Conservation (phyloP, 2,888 invertebrate species). For the Drosophila lacicola region DNA sequence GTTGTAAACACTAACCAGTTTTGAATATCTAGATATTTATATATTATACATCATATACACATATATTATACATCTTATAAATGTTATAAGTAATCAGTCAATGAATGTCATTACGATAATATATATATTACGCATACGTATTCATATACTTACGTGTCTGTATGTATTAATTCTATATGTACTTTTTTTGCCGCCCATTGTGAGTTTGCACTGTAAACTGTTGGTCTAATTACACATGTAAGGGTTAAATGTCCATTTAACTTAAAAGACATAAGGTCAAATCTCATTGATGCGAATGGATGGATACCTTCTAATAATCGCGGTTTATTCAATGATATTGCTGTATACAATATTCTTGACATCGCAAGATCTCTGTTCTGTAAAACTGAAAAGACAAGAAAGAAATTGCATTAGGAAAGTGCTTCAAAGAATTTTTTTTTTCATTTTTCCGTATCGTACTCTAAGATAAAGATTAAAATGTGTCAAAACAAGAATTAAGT, state of each 20-base stretch:
- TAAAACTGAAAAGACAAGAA: slow-evolving; percentile 36
- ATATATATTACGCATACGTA: slow-evolving; percentile 7
- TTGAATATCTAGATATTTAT: background rate
- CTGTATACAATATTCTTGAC: background rate
- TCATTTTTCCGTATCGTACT: slow-evolving; percentile 4
- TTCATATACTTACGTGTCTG: background rate
- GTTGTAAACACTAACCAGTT: slow-evolving; percentile 18
- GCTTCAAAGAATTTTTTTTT: slow-evolving; percentile 1
- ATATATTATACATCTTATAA: background rate
- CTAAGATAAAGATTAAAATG: slow-evolving; percentile 2
- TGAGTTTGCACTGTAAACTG: slow-evolving; percentile 1
- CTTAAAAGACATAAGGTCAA: slow-evolving; percentile 18
- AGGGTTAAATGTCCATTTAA: slow-evolving; percentile 29
- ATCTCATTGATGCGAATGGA: background rate
- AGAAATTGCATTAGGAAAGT: slow-evolving; percentile 34
- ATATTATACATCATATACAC: slow-evolving; percentile 1
- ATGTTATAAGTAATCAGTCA: slow-evolving; percentile 16
- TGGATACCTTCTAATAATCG: background rate
- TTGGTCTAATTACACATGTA: background rate
- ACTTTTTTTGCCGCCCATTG: slow-evolving; percentile 24
- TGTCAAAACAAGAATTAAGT: background rate
- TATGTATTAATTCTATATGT: slow-evolving; percentile 17
- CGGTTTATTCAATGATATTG: background rate
- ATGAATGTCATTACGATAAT: background rate
- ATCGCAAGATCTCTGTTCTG: slow-evolving; percentile 10